phyloP scores from a whole-genome alignment of 1,140 invertebrate species.

The Pseudoatta argentina region DNA sequence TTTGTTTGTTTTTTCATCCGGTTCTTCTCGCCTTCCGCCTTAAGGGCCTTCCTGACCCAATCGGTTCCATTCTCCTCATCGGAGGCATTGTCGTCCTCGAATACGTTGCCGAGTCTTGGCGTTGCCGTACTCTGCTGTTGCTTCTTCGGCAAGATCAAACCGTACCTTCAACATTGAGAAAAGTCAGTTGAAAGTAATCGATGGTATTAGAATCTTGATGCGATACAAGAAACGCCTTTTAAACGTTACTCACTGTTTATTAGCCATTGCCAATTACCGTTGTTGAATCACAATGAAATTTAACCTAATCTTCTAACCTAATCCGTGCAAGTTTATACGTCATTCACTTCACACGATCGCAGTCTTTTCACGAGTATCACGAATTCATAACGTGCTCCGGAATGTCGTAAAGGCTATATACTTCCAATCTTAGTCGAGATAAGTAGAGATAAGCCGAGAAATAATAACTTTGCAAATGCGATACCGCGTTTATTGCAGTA shows the following conservation, averaged over 20 bases:
- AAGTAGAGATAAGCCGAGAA: background rate
- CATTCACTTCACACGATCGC: background rate
- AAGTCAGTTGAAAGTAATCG: background rate
- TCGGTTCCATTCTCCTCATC: conserved; percentile 84
- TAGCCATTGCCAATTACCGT: conserved; percentile 18
- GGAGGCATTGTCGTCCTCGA: conserved; percentile 84
- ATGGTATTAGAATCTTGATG: background rate
- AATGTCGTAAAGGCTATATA: background rate
- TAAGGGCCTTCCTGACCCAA: conserved; percentile 84
- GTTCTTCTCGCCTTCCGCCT: conserved; percentile 81
- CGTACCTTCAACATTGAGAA: conserved; percentile 79
- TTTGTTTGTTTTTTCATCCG: conserved; percentile 85
- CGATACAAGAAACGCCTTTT: background rate
- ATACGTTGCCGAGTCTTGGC: conserved; percentile 82
- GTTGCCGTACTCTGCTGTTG: conserved; percentile 70
- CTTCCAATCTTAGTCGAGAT: background rate
- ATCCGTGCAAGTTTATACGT: background rate
- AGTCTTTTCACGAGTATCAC: background rate
- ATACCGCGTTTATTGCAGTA: background rate
- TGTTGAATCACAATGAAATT: no score
- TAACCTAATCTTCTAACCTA: conserved; percentile 32
- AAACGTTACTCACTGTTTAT: conserved; percentile 68
- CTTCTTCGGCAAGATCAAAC: conserved; percentile 85
- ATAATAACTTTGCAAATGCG: background rate
- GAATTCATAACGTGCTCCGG: background rate